These are phyloP conservation scores for Ptychoptera albimana DNA, from an alignment of 2,888 invertebrate genomes.

Conservation along the genomic window DNA sequence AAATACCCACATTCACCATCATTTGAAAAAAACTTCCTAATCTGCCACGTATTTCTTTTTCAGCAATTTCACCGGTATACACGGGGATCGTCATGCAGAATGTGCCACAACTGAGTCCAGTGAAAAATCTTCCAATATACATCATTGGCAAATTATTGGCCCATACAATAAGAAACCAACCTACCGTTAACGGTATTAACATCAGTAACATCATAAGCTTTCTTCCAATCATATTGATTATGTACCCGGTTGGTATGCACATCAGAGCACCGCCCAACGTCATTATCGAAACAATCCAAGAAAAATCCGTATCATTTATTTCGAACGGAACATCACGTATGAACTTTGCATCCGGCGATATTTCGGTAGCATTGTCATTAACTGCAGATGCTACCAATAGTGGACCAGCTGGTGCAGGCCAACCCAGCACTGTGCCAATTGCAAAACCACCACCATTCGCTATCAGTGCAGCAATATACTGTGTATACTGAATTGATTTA, in stretches of 20 bases:
- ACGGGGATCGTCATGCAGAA: slow-evolving; percentile 55
- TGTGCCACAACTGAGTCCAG: slow-evolving; percentile 34
- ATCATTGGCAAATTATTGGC: slow-evolving; percentile 44
- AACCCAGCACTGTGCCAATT: slow-evolving; percentile 1
- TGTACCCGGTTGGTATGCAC: slow-evolving; percentile 46
- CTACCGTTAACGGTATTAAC: slow-evolving; percentile 37
- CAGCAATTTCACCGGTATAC: no score
- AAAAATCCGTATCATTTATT: no score
- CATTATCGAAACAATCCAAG: slow-evolving; percentile 1
- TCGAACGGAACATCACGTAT: no score
- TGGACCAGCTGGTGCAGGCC: slow-evolving; percentile 1
- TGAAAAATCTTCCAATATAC: slow-evolving; percentile 49
- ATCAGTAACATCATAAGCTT: slow-evolving; percentile 43
- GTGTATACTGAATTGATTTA: no score
- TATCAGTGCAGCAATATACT: no score
- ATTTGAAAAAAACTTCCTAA: slow-evolving; percentile 54
- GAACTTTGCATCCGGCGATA: no score
- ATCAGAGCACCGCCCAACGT: slow-evolving; percentile 46
- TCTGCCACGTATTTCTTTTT: no score
- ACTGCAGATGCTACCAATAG: not conserved
- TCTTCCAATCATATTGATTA: slow-evolving; percentile 46
- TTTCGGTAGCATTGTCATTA: no score
- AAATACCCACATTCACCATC: slow-evolving; percentile 58
- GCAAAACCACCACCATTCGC: not conserved
- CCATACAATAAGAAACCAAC: slow-evolving; percentile 37